Evolutionary conservation across 1,140 invertebrate species (phyloP).

Genomic region (Drosophila pseudoobscura): DNA sequence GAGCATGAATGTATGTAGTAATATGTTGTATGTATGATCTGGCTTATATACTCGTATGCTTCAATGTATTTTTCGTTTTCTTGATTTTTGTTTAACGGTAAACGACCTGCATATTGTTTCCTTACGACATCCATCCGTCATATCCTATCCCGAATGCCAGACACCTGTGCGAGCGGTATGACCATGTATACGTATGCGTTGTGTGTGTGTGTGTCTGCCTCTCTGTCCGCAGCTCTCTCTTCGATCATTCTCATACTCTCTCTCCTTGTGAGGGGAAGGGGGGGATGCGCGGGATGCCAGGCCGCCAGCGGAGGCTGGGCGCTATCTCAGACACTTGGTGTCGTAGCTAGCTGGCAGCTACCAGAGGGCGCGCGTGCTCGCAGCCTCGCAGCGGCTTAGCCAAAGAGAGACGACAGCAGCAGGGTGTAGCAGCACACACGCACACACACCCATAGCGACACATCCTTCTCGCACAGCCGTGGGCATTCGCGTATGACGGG

Average conservation of each 20-base stretch:
- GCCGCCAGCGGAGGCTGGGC: conserved; percentile 54
- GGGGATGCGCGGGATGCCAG: conserved; percentile 29
- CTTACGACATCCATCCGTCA: conserved; percentile 12
- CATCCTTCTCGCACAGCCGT: conserved; percentile 41
- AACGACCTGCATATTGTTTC: conserved; percentile 54
- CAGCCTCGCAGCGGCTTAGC: conserved; percentile 62
- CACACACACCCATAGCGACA: not conserved
- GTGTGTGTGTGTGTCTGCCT: conserved; percentile 33
- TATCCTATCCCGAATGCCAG: conserved; percentile 50
- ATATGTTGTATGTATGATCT: conserved; percentile 68
- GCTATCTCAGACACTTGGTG: conserved; percentile 56
- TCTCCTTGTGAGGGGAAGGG: conserved; percentile 59
- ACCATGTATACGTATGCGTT: conserved; percentile 9
- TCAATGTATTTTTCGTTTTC: conserved; percentile 54
- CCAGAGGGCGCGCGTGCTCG: conserved; percentile 9
- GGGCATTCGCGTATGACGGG: conserved; percentile 32
- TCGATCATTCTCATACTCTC: conserved; percentile 76
- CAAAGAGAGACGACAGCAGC: conserved; percentile 32
- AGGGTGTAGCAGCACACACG: not conserved
- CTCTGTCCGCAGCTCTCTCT: conserved; percentile 51
- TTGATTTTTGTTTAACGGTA: conserved; percentile 55
- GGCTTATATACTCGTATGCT: conserved; percentile 50
- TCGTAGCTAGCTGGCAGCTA: conserved; percentile 16
- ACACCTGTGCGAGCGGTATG: conserved; percentile 29
- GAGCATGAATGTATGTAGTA: conserved; percentile 81